Evolutionary conservation across 2,888 invertebrate genomes (phyloP).

Genomic region (Acronicta leporina): DNA sequence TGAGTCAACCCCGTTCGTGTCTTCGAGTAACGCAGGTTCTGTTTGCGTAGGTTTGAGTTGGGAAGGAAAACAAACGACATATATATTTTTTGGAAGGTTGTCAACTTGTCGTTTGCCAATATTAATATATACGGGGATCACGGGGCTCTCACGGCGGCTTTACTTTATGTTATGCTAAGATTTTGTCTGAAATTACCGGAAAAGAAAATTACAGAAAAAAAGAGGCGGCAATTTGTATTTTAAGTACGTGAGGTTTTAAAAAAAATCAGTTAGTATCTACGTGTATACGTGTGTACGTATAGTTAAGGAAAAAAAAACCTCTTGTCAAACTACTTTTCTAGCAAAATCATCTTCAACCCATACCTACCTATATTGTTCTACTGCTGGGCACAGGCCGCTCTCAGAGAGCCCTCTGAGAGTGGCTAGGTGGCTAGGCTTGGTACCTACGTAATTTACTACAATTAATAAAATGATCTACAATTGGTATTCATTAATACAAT

Average conservation of each 20-base stretch:
- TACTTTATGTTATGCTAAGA: conserved; percentile 55
- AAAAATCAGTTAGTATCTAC: not conserved
- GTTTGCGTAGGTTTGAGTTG: conserved; percentile 59
- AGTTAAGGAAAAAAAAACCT: no score
- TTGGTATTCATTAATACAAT: no score
- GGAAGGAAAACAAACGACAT: conserved; percentile 62
- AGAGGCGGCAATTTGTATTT: conserved; percentile 14
- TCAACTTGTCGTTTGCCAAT: conserved; percentile 71
- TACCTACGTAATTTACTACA: no score
- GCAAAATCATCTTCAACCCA: no score
- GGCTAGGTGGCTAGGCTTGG: no score
- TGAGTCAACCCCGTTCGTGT: conserved; percentile 53
- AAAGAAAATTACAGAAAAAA: conserved; percentile 24
- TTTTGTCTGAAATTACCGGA: conserved; percentile 54
- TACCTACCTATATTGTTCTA: no score
- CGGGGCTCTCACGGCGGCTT: conserved; percentile 57
- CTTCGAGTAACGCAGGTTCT: conserved; percentile 53
- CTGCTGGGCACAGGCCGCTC: no score
- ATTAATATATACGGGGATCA: conserved; percentile 66
- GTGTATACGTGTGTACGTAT: no score
- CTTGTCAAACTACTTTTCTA: no score
- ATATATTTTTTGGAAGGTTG: conserved; percentile 71
- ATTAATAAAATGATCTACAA: no score
- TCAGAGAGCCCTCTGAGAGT: no score
- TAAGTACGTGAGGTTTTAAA: not conserved